Conservation (phyloP, 2,888 invertebrate genomes). For the Tenthredo mesomela region DNA sequence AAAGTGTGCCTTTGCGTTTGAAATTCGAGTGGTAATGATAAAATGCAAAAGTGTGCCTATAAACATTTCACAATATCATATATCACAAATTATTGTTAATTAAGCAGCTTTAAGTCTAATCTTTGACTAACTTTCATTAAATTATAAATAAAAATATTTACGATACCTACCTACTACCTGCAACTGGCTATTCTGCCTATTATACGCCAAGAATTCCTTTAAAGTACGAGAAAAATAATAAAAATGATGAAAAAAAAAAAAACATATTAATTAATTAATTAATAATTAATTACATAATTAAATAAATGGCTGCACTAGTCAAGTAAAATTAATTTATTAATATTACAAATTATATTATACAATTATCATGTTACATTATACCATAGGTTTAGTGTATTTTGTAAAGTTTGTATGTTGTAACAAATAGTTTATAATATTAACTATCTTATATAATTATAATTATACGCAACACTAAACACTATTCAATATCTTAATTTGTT, state of each 20-base stretch:
- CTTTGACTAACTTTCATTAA: conserved; percentile 20
- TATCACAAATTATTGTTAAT: background rate
- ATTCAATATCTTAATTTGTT: conserved; percentile 29
- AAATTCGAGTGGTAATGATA: conserved; percentile 21
- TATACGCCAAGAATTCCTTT: conserved; percentile 59
- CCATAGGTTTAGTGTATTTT: conserved; percentile 64
- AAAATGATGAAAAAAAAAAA: conserved; percentile 2
- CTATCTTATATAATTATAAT: background rate
- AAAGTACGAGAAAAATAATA: background rate
- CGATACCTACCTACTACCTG: conserved; percentile 15
- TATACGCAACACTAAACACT: conserved; percentile 16
- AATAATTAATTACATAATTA: background rate
- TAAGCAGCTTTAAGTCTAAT: conserved; percentile 26
- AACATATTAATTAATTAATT: conserved; percentile 9
- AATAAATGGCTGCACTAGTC: conserved; percentile 48
- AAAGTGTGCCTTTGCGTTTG: conserved; percentile 45
- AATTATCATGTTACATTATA: conserved; percentile 45
- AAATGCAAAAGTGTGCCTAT: conserved; percentile 14
- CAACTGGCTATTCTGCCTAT: conserved; percentile 51
- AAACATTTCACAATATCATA: background rate
- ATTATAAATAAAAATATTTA: conserved; percentile 16
- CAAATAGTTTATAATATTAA: conserved; percentile 54
- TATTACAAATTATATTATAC: conserved; percentile 48
- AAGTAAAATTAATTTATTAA: conserved; percentile 46
- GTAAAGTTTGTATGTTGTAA: conserved; percentile 69